A percentile compares a stretch with the other conserved stretches of the same genome.
phyloP scores from a whole-genome alignment of 2,113 vertebrate genomes.

The Piaya cayana region DNA sequence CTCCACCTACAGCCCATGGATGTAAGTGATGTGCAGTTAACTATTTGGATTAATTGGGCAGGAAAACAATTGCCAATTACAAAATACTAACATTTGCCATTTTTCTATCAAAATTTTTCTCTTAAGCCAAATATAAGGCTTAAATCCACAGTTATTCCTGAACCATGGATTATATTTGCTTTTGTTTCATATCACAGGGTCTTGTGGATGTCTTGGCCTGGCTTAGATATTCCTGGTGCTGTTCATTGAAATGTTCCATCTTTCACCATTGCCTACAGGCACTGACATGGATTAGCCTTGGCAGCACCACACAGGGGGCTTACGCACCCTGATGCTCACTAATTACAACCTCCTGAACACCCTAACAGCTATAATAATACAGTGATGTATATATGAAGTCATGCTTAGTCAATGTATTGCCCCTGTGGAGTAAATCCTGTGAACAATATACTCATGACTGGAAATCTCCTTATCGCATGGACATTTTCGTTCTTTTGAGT shows the following conservation, averaged over 20 bases:
- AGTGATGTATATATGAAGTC: constrained; percentile 36
- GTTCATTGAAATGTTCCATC: constrained; percentile 42
- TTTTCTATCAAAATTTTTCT: neutral
- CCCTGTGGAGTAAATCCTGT: constrained; percentile 17
- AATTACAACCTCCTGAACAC: constrained; percentile 57
- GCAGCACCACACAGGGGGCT: constrained; percentile 12
- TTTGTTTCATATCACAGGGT: neutral
- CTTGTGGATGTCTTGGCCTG: neutral
- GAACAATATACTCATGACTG: constrained; percentile 18
- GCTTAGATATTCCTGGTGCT: constrained; percentile 26
- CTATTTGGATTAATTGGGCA: neutral
- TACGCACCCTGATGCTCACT: constrained; percentile 49
- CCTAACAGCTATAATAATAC: constrained; percentile 16
- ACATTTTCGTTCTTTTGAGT: neutral
- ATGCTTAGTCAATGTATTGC: neutral
- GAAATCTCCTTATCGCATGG: neutral
- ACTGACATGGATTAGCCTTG: constrained; percentile 48
- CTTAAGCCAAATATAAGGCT: neutral
- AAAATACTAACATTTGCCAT: neutral
- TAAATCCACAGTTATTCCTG: neutral
- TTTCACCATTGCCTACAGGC: constrained; percentile 22
- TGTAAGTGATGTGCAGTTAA: neutral
- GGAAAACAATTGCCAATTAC: neutral
- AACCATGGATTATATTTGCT: neutral
- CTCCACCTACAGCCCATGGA: neutral